Base-by-base conservation (phyloP, 2,113 vertebrate species). In the Solea senegalensis region DNA sequence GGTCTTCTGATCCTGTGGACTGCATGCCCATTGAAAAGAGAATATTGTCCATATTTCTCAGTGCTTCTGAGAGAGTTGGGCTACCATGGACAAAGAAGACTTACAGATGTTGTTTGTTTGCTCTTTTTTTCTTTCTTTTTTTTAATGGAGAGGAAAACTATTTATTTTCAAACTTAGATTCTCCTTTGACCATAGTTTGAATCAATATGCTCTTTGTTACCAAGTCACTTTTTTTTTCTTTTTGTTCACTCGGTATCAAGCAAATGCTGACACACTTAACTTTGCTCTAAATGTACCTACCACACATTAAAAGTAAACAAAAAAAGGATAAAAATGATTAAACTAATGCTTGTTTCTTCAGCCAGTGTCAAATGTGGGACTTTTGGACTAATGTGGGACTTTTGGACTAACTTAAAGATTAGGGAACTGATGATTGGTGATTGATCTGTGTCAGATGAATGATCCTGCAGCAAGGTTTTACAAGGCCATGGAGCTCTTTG, bases 1-100 rank as follows among this genome's bases (percentile, higher is more conserved):
- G 93, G 91, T 94, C 92, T 78, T 94, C 80, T 94, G 86, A 94
- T 95, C 94, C 93, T 94, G 93, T 95, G 94, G 94, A 95, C 95
- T 94, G 96, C 94, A 95, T 96, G 94, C 94, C 94, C 93, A 90
- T 94, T 93, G 89, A 95, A 81, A 86, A 88, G 81, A 94, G 94
- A 96, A 93, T 95, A 95, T 93, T 93, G 94, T 94, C 95, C 89
- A 83, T 74, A 68, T 81, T 88, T 89, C 85, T 89, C 82, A 78
- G 70, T 75, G 76, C 85, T 80, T 84, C 87, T 90, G 79, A 90
- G 83, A 86, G 72, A 90, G 86, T 88, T 78, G 86, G 86, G 82
- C 84, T 56, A 55, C 74, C 4, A 39, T 70, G 84, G 80, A 86
- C 84, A 73, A 76, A 84, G 78, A 86, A 86, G 78, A 88, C 87